A percentile compares a stretch with the other conserved stretches of the same genome.
Evolutionary conservation across 1,140 invertebrate species (phyloP).

Genomic region (Babylonia areolata): DNA sequence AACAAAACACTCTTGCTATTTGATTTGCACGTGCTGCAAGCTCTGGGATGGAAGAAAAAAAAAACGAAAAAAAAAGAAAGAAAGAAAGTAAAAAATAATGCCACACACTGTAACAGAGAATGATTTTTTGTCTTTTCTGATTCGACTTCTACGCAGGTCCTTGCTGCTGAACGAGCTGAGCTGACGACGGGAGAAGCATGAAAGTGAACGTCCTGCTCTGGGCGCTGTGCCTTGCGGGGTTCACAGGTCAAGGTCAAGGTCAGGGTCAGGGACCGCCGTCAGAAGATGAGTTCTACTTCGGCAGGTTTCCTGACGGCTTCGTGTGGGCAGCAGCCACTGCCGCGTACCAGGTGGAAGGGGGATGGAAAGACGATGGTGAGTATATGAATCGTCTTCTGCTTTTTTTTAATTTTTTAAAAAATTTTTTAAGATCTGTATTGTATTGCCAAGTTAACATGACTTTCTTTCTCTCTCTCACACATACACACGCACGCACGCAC

Average conservation of each 20-base stretch:
- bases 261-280: background rate
- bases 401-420: too few relatives aligned
- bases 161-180: too few relatives aligned
- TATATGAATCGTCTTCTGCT: background rate
- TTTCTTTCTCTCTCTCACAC: background rate
- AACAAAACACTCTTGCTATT: too few relatives aligned
- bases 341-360: constrained; percentile 76
- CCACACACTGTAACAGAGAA: too few relatives aligned
- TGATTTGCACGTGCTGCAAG: too few relatives aligned
- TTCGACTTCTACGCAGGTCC: too few relatives aligned
- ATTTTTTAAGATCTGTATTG: too few relatives aligned
- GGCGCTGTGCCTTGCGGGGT: background rate
- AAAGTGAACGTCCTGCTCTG: background rate
- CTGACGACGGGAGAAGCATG: constrained; percentile 3
- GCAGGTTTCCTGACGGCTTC: constrained; percentile 72
- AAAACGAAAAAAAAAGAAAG: too few relatives aligned
- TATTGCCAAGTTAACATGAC: too few relatives aligned
- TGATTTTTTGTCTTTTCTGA: too few relatives aligned
- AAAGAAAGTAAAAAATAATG: too few relatives aligned
- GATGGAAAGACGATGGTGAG: constrained; percentile 72
- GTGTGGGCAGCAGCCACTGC: constrained; percentile 73
- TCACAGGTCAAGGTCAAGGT: background rate
- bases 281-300: constrained; percentile 59
- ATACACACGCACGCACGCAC: constrained; percentile 11
- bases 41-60: too few relatives aligned